Percentiles rank a stretch among this genome's conserved stretches.
phyloP scores from a whole-genome alignment of 2,888 invertebrate genomes.

The Miltochrista miniata region DNA sequence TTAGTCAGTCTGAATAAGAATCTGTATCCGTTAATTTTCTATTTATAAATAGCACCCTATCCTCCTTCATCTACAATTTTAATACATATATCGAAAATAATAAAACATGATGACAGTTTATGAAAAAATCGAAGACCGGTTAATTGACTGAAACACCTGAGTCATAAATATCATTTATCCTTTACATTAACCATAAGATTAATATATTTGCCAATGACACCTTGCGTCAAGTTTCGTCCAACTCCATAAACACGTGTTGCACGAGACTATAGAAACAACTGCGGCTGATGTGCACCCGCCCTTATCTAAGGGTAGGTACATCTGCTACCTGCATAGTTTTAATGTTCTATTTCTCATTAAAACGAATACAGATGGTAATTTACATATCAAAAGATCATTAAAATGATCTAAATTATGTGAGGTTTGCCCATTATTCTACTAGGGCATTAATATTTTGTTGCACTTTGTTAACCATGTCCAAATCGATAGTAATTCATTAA shows the following conservation, averaged over 20 bases:
- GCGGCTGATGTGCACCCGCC: conserved; percentile 10
- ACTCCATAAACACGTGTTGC: not conserved
- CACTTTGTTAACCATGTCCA: no score
- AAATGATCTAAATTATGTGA: not conserved
- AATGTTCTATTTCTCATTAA: not conserved
- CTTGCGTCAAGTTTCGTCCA: conserved; percentile 22
- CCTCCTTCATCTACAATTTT: no score
- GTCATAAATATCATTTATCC: not conserved
- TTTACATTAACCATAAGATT: not conserved
- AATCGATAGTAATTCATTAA: no score
- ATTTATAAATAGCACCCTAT: no score
- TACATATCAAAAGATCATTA: not conserved
- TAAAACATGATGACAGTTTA: no score
- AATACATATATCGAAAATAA: no score
- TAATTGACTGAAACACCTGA: not conserved
- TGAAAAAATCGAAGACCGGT: no score
- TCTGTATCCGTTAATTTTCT: no score
- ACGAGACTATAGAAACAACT: not conserved
- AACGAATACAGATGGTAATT: not conserved
- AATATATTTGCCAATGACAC: conserved; percentile 14
- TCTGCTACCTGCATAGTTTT: conserved; percentile 4
- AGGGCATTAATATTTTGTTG: no score
- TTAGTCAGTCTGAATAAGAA: no score
- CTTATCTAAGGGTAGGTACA: not conserved
- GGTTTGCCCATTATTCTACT: no score